Percentiles rank a stretch among this genome's conserved stretches.
These are phyloP conservation scores for Brachyptera risi DNA, from an alignment of 2,888 invertebrate genomes.

Conservation along the genomic window DNA sequence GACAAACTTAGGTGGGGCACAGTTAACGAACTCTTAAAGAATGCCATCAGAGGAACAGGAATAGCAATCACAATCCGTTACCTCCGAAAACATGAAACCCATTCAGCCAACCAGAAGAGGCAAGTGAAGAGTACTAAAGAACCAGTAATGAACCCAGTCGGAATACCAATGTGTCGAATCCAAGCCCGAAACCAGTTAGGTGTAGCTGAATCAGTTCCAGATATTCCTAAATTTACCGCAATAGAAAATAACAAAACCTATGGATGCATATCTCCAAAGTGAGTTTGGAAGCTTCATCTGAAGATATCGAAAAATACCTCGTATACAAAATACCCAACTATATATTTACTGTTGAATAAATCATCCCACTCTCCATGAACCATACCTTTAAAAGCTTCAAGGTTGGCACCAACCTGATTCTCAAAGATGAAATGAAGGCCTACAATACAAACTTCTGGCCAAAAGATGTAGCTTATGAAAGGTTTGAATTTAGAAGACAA, in stretches of 20 bases:
- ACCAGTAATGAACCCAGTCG: too few relatives aligned
- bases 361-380: not conserved
- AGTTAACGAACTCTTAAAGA: not conserved
- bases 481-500: not conserved
- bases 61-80: not conserved
- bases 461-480: not conserved
- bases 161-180: too few relatives aligned
- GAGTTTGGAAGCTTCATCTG: not conserved
- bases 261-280: not conserved
- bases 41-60: not conserved
- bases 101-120: too few relatives aligned
- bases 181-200: not conserved
- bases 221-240: not conserved
- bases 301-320: not conserved
- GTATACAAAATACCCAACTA: not conserved
- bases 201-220: not conserved
- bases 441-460: not conserved
- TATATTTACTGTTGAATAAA: not conserved
- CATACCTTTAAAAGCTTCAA: not conserved
- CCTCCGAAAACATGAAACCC: not conserved
- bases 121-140: too few relatives aligned
- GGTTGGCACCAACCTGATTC: not conserved
- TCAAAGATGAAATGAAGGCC: not conserved
- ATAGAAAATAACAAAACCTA: not conserved
- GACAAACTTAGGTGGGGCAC: not conserved